Conservation (phyloP, 1,140 invertebrate species). For the Drosophila varians region DNA sequence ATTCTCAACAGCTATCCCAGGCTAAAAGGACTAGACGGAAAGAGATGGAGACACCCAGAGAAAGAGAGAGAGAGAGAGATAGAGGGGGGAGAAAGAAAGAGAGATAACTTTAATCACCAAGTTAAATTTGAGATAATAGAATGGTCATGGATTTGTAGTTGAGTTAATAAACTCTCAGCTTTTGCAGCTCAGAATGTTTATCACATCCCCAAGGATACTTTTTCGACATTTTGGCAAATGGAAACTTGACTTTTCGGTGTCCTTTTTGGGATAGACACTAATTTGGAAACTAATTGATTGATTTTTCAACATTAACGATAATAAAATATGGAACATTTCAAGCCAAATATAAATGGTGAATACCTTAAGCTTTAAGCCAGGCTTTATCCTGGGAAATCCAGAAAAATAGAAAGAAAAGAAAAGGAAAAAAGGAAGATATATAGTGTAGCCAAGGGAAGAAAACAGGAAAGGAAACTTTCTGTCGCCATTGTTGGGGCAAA, state of each 20-base stretch:
- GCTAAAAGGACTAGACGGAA: not conserved
- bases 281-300: not conserved
- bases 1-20: too few relatives aligned
- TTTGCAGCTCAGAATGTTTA: slow-evolving; percentile 13
- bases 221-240: not conserved
- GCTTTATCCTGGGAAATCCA: too few relatives aligned
- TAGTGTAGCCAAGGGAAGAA: not conserved
- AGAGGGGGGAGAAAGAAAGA: too few relatives aligned
- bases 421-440: not conserved
- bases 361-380: too few relatives aligned
- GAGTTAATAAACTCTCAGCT: slow-evolving; percentile 35
- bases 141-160: slow-evolving; percentile 39
- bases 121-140: slow-evolving; percentile 42
- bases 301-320: too few relatives aligned
- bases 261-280: not conserved
- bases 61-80: too few relatives aligned
- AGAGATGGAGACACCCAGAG: not conserved
- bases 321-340: too few relatives aligned
- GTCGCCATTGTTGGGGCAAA: slow-evolving; percentile 72
- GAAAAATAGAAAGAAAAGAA: not conserved
- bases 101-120: slow-evolving; percentile 41
- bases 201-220: not conserved
- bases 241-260: not conserved
- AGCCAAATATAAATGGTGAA: too few relatives aligned
- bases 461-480: slow-evolving; percentile 67